A percentile compares a stretch with the other conserved stretches of the same genome.
Conservation (phyloP, 2,797 vertebrate species). For the Apogon hyalosoma region DNA sequence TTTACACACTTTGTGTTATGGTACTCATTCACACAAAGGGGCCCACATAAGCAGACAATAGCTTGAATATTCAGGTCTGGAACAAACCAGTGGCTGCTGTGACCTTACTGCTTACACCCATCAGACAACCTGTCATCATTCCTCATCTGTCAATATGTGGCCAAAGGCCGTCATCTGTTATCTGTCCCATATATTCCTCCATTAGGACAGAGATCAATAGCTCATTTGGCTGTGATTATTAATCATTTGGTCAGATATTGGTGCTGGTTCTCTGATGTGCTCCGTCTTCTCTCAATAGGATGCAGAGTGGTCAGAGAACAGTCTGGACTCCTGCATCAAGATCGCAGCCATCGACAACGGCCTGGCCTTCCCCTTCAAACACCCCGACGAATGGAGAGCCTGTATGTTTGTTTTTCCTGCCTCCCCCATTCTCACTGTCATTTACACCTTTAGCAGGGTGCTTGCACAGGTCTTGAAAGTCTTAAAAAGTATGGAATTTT, state of each 20-base stretch:
- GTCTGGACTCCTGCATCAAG: constrained; percentile 88
- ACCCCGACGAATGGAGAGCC: constrained; percentile 98
- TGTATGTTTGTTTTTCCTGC: constrained; percentile 84
- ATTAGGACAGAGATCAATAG: constrained; percentile 40
- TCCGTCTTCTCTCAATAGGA: constrained; percentile 70
- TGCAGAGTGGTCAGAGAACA: constrained; percentile 83
- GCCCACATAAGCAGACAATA: constrained; percentile 14
- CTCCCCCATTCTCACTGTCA: neutral
- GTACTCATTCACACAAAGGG: constrained; percentile 3
- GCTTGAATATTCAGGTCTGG: constrained; percentile 6
- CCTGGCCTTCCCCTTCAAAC: constrained; percentile 97
- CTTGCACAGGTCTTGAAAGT: too few relatives aligned
- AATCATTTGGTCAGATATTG: constrained; percentile 16
- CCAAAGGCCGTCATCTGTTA: constrained; percentile 35
- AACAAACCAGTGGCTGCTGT: constrained; percentile 13
- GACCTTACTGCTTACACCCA: constrained; percentile 5
- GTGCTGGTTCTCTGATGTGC: neutral
- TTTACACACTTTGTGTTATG: neutral
- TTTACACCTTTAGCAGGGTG: too few relatives aligned
- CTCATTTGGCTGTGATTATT: constrained; percentile 4
- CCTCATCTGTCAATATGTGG: constrained; percentile 21
- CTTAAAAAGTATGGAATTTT: too few relatives aligned
- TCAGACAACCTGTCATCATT: constrained; percentile 7
- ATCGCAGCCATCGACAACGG: constrained; percentile 99
- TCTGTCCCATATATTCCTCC: constrained; percentile 36